Base-by-base conservation (phyloP, 2,113 vertebrate genomes). In the Notothenia coriiceps region DNA sequence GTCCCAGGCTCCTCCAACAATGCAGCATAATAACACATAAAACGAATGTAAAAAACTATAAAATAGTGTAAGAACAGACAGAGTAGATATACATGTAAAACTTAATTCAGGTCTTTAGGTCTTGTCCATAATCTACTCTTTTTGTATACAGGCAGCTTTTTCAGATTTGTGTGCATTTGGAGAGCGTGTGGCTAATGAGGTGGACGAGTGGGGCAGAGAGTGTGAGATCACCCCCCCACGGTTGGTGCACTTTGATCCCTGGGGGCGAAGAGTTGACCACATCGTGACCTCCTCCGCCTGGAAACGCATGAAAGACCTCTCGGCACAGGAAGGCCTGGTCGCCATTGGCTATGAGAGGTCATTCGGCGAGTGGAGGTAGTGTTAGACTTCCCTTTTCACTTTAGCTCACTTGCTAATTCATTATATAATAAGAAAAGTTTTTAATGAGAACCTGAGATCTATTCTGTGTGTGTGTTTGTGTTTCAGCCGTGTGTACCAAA, bases 401-500 rank as follows among this genome's bases (percentile, higher is more conserved):
- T 66, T 4, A 9, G 10, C 17, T 74, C 4, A 35, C n/a, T 5
- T 61, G 44, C 17, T 33, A 44, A 40, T 40, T 40, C 7, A 40
- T 8, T 6, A 13, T 14, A 7, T 77, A 60, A 29, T 61, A 4
- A 22, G 35, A 13, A 0, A 6, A 79, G 12, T 59, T 65, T 10
- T 10, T 63, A 66, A 65, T 56, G 8, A 69, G 12, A 29, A 67
- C 46, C 9, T 59, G 5, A 76, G 5, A n/a, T 22, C 29, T 4
- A 2, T n/a, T 67, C 17, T 67, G 49, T 52, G 25, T 52, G 17
- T 46, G 43, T 85, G 20, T 79, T 64, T 59, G 43, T 87, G 11
- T 83, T 74, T 8, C 62, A 98, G 97, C 81, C 96, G 96, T 15
- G 92, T 97, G 52, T 88, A 95, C 80, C 97, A 97, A 90, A 94